Evolutionary conservation across 2,113 vertebrate species (phyloP), one percentile per base, ranked within the genome.

Genomic region (Catharus bicknelli): DNA sequence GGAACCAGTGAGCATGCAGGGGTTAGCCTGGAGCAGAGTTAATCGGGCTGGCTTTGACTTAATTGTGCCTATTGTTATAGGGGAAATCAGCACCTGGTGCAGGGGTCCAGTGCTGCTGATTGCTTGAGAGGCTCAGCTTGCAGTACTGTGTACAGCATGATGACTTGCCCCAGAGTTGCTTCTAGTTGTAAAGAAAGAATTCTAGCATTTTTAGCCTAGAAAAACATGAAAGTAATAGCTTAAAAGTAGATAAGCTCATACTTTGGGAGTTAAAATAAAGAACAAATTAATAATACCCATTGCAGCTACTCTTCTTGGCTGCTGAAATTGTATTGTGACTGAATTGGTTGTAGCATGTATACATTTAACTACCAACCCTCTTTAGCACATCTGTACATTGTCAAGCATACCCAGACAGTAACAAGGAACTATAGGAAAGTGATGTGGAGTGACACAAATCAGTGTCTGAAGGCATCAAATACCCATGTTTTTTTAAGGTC

Each of bases 41-140:
- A 94, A 95, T 94, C 34, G 43, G 73, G 79, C 63, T 94, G 94
- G 74, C 94, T 94, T 83, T 91, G 76, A 50, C 85, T 95, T 96
- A 96, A 96, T 95, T 95, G 96, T 93, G 67, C 61, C 94, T 75
- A 73, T 95, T 97, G 94, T 94, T 88, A 32, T 3, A 74, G 50
- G 70, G 47, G 38, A 90, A 92, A 93, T 89, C 92, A 93, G 90
- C 58, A 57, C 47, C 13, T 50, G 57, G 80, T 85, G 90, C 86
- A 83, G 80, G 66, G 72, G 90, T 32, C 69, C 9, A 4, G 69
- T 13, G 57, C 88, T 88, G 92, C 85, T 94, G 90, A 93, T 95
- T 90, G 84, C 92, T 51, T 47, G 78, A 80, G 86, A 95, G 88
- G 58, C 87, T 95, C 69, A 94, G 93, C 86, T 93, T 83, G 83